Percentiles rank a stretch among this genome's conserved stretches.
Conservation (phyloP, 2,113 vertebrate species). For the Hiodon alosoides region DNA sequence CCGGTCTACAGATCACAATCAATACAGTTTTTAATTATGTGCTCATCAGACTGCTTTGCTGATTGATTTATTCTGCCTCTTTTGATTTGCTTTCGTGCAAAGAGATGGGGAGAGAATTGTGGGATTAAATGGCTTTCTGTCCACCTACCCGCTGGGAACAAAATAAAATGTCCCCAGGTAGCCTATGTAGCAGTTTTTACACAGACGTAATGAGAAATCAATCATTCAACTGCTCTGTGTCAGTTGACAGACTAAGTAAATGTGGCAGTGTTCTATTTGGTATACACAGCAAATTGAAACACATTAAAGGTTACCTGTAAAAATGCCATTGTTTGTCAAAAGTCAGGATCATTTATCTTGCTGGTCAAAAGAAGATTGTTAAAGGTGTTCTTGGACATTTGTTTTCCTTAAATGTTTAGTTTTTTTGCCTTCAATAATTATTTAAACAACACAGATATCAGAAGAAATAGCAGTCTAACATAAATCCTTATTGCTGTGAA, state of each 20-base stretch:
- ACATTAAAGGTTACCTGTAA: not conserved
- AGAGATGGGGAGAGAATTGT: constrained; percentile 13
- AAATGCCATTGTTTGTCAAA: not conserved
- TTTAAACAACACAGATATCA: not conserved
- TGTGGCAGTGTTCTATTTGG: not conserved
- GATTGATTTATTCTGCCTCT: constrained; percentile 3
- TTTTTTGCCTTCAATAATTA: constrained; percentile 1
- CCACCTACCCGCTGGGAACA: constrained; percentile 2
- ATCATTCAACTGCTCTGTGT: not conserved
- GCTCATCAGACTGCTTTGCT: constrained; percentile 5
- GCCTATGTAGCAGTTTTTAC: not conserved
- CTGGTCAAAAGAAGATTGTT: no score
- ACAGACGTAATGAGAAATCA: constrained; percentile 7
- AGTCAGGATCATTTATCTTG: no score
- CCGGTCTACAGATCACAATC: not conserved
- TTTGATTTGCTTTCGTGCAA: constrained; percentile 16
- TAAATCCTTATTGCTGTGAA: no score
- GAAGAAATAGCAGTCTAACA: no score
- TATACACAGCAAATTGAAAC: not conserved
- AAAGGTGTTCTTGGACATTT: no score
- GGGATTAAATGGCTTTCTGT: not conserved
- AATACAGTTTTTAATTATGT: constrained; percentile 14
- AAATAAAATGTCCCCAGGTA: not conserved
- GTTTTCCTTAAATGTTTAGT: no score
- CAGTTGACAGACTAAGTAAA: not conserved